Conservation (phyloP, 2,113 vertebrate genomes). For the Cephalopterus ornatus region DNA sequence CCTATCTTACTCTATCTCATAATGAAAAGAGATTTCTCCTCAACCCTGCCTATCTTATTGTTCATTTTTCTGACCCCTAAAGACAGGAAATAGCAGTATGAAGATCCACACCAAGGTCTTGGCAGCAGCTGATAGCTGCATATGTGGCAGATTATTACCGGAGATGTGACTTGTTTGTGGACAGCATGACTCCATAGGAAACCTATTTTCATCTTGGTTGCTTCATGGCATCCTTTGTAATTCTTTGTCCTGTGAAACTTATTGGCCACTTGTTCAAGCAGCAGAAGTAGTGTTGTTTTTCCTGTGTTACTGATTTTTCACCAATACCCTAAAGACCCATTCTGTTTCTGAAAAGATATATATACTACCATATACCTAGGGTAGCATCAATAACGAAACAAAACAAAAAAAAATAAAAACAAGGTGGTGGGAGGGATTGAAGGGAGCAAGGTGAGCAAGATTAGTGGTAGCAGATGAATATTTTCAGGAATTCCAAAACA, state of each 20-base stretch:
- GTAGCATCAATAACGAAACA: background rate
- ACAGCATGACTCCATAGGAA: background rate
- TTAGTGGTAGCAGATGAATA: background rate
- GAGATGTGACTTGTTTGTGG: background rate
- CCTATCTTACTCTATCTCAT: background rate
- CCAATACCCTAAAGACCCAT: background rate
- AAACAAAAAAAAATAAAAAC: background rate
- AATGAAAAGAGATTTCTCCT: background rate
- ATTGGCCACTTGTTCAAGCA: background rate
- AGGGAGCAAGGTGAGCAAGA: background rate
- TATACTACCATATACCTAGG: background rate
- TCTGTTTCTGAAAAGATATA: background rate
- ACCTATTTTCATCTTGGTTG: background rate
- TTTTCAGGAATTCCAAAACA: background rate
- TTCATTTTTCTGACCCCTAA: background rate
- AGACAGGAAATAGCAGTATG: background rate
- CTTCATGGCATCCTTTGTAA: accelerated
- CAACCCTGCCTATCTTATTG: background rate
- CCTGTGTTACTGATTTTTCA: background rate
- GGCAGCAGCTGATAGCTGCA: background rate
- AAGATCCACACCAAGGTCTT: background rate
- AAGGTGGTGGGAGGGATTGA: background rate
- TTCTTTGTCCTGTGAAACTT: background rate
- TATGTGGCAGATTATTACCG: background rate
- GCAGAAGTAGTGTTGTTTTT: background rate